Base-by-base conservation (phyloP, 2,113 vertebrate genomes). In the Butastur rufipennis region DNA sequence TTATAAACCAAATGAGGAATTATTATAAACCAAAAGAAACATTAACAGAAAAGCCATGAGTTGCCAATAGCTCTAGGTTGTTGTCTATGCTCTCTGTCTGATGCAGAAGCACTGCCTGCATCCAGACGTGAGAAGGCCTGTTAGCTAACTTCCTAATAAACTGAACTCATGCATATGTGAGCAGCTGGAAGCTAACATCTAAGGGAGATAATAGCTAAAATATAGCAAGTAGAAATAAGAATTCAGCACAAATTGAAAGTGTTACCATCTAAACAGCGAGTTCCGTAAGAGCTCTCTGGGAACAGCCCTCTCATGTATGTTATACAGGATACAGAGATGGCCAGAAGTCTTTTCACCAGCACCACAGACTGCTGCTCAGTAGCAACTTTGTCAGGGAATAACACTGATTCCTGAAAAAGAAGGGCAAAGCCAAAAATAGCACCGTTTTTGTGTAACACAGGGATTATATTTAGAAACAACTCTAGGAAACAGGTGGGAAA, bases 241-340 rank as follows among this genome's bases (percentile, higher is more conserved):
- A 26, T 29, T 53, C 26, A 71, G 89, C 72, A 67, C 58, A 40
- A 62, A 59, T 0, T 13, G 63, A 20, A 59, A 53, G 34, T 1
- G 55, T 98, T 98, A 98, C 98, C 98, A 67, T 98, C 98, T 75
- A 98, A 96, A 81, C 93, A 94, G 58, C 96, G 97, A 34, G 97
- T 98, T 95, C 98, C 97, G 0, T 98, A 98, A 20, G 98, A 98
- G 81, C 97, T 98, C 96, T 98, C 98, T 2, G 98, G 98, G 93
- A 98, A 98, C 18, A 98, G 95, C 12, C 98, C 98, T 86, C 98
- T 97, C 90, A 98, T 87, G 84, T 98, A 98, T 4, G 98, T 98
- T 45, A 98, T 97, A 27, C 98, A 98, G 31, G 98, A 98, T 27
- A 98, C 42, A 1, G 97, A 98, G 91, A 96, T 89, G 32, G 97